Percentiles rank a stretch among this genome's conserved stretches.
These are phyloP conservation scores for Pampus argenteus DNA, from an alignment of 2,797 vertebrate genomes.

Conservation along the genomic window DNA sequence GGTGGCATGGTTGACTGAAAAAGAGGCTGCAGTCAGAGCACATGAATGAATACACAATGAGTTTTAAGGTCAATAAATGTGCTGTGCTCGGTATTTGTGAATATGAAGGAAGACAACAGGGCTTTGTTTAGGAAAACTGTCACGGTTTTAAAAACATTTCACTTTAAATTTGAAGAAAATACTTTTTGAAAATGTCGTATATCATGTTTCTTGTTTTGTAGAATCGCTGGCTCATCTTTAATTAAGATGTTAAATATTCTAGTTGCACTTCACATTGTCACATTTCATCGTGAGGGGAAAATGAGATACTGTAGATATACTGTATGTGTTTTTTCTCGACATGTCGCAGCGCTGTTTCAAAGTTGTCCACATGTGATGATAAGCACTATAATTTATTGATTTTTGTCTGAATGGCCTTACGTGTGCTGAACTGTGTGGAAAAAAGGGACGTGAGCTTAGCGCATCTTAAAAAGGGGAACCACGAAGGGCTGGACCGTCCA, in stretches of 20 bases:
- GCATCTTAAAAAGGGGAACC: conserved; percentile 36
- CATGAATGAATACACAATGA: background rate
- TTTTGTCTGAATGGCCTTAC: conserved; percentile 46
- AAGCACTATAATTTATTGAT: conserved; percentile 65
- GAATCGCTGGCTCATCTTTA: conserved; percentile 45
- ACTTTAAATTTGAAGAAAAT: background rate
- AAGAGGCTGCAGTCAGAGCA: background rate
- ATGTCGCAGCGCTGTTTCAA: conserved; percentile 49
- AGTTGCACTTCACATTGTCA: conserved; percentile 17
- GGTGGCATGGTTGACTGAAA: conserved; percentile 11
- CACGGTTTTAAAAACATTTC: background rate
- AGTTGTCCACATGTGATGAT: conserved; percentile 46
- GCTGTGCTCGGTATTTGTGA: conserved; percentile 1
- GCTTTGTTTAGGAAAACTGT: background rate
- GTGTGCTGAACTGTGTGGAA: conserved; percentile 46
- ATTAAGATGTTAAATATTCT: conserved; percentile 29
- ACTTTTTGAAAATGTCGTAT: background rate
- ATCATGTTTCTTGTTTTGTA: conserved; percentile 4
- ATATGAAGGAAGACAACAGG: conserved; percentile 4
- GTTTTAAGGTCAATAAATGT: background rate
- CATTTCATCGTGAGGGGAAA: conserved; percentile 56
- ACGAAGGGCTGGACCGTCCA: background rate
- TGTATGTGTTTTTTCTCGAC: conserved; percentile 40
- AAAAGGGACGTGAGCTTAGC: conserved; percentile 45
- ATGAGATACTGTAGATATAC: too few species aligned